Evolutionary conservation across 2,797 vertebrate species (phyloP), one percentile per base, ranked within the genome.

Genomic region (Diplodus sargus): DNA sequence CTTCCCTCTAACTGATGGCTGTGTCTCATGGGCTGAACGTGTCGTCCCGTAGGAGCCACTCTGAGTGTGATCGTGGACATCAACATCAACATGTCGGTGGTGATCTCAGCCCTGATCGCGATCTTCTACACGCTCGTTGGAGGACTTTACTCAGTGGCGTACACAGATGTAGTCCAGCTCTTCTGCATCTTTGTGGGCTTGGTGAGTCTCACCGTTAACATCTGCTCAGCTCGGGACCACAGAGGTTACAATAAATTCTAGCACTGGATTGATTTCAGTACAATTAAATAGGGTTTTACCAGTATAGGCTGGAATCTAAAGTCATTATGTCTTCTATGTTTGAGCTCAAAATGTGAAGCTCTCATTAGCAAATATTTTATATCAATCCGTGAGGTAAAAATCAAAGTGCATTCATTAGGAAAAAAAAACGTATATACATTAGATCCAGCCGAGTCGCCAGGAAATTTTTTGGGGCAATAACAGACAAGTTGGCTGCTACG

Each of bases 131-230:
- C 98, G 0, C 95, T 99, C 34, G 95, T 99, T 63, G 98, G 98
- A 4, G 98, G 98, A 18, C 93, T 99, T 47, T 99, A 99, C 89
- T 98, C 98, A 2, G 98, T 99, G 51, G 98, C 98, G 12, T 99
- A 99, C 87, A 99, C 98, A 0, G 98, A 99, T 16, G 98, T 99
- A 13, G 97, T 99, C 48, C 98, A 99, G 71, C 96, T 99, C 34
- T 99, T 99, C 93, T 99, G 98, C 86, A 99, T 99, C 77, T 99
- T 99, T 82, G 0, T 98, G 23, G 98, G 98, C 68, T 90, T 99
- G 96, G 98, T 99, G 92, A 97, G 97, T 95, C 69, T 76, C 9
- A 64, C 47, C 34, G 25, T 45, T 7, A 39, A 18, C 14, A 22
- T 58, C 2, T 18, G 14, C 0, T 12, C 6, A 45, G 48, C 14